phyloP scores from a whole-genome alignment of 2,113 vertebrate genomes.

The Chloropsis hardwickii region DNA sequence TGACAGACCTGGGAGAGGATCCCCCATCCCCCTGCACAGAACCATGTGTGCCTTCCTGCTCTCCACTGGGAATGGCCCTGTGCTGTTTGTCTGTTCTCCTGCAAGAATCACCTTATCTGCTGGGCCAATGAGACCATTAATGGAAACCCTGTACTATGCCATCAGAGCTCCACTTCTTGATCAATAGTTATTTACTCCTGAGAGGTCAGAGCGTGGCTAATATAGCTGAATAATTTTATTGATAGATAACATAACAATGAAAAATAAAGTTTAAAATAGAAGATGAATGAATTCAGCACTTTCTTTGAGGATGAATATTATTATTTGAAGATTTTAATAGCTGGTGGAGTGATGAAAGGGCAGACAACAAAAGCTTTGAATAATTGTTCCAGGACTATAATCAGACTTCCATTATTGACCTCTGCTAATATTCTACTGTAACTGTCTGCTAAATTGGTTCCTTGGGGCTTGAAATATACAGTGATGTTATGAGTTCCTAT shows the following conservation, averaged over 20 bases:
- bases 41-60: not conserved
- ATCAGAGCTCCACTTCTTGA: slow-evolving; percentile 73
- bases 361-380: slow-evolving; percentile 87
- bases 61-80: not conserved
- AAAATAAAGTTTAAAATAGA: slow-evolving; percentile 81
- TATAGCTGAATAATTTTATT: slow-evolving; percentile 81
- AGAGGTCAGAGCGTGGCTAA: slow-evolving; percentile 77
- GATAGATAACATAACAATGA: slow-evolving; percentile 80
- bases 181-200: slow-evolving; percentile 85
- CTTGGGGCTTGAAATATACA: slow-evolving; percentile 92
- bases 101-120: slow-evolving; percentile 65
- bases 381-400: slow-evolving; percentile 90
- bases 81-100: slow-evolving; percentile 11
- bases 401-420: slow-evolving; percentile 98
- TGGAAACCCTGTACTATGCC: slow-evolving; percentile 64
- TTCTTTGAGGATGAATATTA: slow-evolving; percentile 75
- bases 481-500: slow-evolving; percentile 87
- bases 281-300: slow-evolving; percentile 74
- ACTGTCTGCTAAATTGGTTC: slow-evolving; percentile 96
- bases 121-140: slow-evolving; percentile 71
- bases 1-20: not conserved
- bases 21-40: not conserved
- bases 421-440: slow-evolving; percentile 94
- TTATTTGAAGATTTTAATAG: slow-evolving; percentile 74
- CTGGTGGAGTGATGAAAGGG: slow-evolving; percentile 83